Base-by-base conservation (phyloP, 2,888 invertebrate species). In the Plusia festucae region DNA sequence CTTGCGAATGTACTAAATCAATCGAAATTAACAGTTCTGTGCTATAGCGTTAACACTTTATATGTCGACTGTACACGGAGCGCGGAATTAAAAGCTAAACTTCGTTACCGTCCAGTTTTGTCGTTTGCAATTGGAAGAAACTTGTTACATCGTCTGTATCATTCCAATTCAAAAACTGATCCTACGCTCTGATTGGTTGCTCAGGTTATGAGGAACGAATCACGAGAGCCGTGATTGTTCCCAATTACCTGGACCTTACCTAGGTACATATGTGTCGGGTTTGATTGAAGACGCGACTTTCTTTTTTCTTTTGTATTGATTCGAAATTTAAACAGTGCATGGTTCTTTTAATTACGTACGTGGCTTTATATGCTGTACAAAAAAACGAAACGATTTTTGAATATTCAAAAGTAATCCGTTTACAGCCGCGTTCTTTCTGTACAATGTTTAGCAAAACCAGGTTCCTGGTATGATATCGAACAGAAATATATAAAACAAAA, bases 101-200 rank as follows among this genome's bases (percentile, higher is more conserved):
- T 92, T 93, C 93, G 94, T 94, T 93, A 92, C 89, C 82, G 85
- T 82, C 83, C 89, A 90, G 93, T 93, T 90, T 90, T 93, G 93
- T 92, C 91, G 90, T 91, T 81, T 87, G 88, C 86, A 89, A 92
- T 91, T 90, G 93, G 92, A 93, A 93, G 93, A 93, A 94, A 93
- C 93, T 93, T 93, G 94, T 94, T 93, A 92, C 88, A 87, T 88
- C 88, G 90, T 76, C 75, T 90, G 88, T 90, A 91, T 93, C 92
- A 93, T 94, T 94, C 88, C 93, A 93, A 93, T 93, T 93, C 92
- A 87, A 90, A 91, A 93, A 90, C 92, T 93, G 92, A 93, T 92
- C 89, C 87, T 83, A 85, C 82, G 82, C 85, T 89, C 91, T 94
- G 94, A 94, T 94, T 94, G 93, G 92, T 89, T 91, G 88, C 86